phyloP scores from a whole-genome alignment of 2,888 invertebrate genomes.

The Phaedon cochleariae region DNA sequence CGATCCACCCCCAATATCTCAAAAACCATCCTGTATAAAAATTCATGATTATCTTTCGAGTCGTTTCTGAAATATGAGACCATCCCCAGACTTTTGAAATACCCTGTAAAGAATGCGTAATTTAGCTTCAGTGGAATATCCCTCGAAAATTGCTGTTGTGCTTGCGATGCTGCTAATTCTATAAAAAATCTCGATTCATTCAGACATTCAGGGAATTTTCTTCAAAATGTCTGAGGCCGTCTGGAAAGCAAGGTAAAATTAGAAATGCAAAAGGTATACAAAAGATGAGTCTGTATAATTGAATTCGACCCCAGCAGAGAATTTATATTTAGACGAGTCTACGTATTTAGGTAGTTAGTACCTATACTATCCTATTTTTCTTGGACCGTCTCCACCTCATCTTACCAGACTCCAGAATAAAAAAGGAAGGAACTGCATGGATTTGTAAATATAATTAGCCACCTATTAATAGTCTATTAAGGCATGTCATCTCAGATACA shows the following conservation, averaged over 20 bases:
- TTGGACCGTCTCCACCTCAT: slow-evolving; percentile 9
- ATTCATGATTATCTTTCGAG: too few relatives aligned
- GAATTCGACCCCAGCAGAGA: slow-evolving; percentile 18
- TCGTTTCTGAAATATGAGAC: too few relatives aligned
- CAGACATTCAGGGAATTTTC: too few relatives aligned
- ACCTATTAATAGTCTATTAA: background rate
- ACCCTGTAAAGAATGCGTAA: too few relatives aligned
- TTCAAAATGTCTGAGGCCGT: too few relatives aligned
- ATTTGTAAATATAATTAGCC: background rate
- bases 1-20: too few relatives aligned
- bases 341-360: background rate
- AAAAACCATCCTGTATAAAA: too few relatives aligned
- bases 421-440: slow-evolving; percentile 1
- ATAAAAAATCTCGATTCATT: background rate
- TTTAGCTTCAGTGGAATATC: too few relatives aligned
- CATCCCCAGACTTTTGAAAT: too few relatives aligned
- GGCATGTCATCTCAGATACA: background rate
- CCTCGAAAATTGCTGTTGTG: too few relatives aligned
- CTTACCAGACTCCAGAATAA: background rate
- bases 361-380: slow-evolving; percentile 11
- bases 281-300: background rate
- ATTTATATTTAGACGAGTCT: slow-evolving; percentile 15
- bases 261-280: slow-evolving; percentile 5
- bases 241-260: slow-evolving; percentile 2
- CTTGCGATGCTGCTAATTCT: too few relatives aligned